Percentiles rank a stretch among this genome's conserved stretches.
phyloP scores from a whole-genome alignment of 2,113 vertebrate species.

The Tympanuchus pallidicinctus region DNA sequence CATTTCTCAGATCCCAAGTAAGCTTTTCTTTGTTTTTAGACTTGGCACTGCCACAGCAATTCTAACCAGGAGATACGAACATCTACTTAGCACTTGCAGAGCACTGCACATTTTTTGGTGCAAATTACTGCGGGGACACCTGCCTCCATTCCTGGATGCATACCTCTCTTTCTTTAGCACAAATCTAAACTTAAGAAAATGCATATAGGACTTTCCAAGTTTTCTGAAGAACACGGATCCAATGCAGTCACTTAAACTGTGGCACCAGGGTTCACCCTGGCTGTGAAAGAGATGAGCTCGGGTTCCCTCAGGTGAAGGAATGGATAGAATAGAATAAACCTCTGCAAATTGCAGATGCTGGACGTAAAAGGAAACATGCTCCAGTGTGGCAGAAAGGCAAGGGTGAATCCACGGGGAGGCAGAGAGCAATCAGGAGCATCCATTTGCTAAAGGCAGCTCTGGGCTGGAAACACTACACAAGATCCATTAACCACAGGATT shows the following conservation, averaged over 20 bases:
- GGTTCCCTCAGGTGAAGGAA: neutral
- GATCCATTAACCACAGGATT: neutral
- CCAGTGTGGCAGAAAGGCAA: neutral
- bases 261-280: neutral
- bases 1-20: neutral
- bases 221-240: neutral
- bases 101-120: neutral
- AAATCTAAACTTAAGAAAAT: neutral
- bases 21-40: neutral
- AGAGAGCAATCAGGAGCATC: neutral
- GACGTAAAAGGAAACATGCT: neutral
- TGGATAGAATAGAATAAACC: neutral
- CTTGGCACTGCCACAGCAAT: neutral
- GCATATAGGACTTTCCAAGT: neutral
- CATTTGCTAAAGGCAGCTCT: neutral
- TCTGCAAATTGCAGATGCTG: rapidly evolving
- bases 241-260: neutral
- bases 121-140: neutral
- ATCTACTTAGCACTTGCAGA: neutral
- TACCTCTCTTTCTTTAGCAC: neutral
- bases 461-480: neutral
- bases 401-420: neutral
- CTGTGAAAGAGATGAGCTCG: neutral
- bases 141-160: rapidly evolving
- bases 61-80: neutral